A percentile compares a stretch with the other conserved stretches of the same genome.
Conservation (phyloP, 2,797 vertebrate species). For the Todus mexicanus region DNA sequence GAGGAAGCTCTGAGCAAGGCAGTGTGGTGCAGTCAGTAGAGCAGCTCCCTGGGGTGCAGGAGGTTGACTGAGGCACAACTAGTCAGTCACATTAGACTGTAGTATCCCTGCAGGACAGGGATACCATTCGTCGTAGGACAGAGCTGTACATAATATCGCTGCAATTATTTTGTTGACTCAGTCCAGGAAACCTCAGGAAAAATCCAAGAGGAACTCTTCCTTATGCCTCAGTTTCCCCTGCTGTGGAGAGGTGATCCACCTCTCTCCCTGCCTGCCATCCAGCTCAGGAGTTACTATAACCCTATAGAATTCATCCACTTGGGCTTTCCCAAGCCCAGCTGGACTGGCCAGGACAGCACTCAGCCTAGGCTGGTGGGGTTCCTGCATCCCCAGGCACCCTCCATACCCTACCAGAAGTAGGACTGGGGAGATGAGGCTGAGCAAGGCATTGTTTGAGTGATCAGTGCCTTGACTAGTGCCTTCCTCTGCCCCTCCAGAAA, state of each 20-base stretch:
- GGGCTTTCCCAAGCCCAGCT: not conserved
- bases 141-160: accelerated
- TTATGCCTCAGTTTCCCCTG: not conserved
- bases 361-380: not conserved
- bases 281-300: not conserved
- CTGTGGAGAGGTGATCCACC: not conserved
- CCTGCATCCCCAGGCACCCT: not conserved
- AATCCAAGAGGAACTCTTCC: not conserved
- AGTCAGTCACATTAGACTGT: not conserved
- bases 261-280: not conserved
- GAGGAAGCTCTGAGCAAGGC: not conserved
- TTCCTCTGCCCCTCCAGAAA: not conserved
- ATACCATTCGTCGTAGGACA: not conserved
- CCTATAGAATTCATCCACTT: not conserved
- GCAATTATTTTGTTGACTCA: not conserved
- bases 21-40: not conserved
- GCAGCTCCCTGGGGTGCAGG: not conserved
- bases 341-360: not conserved
- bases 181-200: not conserved
- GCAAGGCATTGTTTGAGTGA: not conserved
- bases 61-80: not conserved
- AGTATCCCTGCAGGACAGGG: not conserved
- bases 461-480: accelerated
- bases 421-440: not conserved
- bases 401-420: too few relatives aligned